Evolutionary conservation across 2,888 invertebrate genomes (phyloP), one percentile per base, ranked within the genome.

Genomic region (Proisotoma minuta): DNA sequence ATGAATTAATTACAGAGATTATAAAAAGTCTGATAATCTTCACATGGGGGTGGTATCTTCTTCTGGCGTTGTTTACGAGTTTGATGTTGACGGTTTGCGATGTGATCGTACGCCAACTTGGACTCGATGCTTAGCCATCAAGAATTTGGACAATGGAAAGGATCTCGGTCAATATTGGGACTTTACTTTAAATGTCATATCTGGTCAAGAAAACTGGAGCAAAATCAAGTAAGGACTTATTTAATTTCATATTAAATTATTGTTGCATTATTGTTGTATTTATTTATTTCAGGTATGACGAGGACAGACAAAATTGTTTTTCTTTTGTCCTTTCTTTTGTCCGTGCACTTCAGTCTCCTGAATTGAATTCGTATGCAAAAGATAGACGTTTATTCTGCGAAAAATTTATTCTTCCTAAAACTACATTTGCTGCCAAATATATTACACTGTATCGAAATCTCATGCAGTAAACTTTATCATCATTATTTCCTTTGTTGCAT

Each of bases 41-140:
- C 94, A 95, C 79, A 91, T 94, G 77, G 94, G 91, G 60, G 84
- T 94, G 68, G 92, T 92, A 59, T 87, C 89, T 75, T 91, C 91
- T 8, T 81, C 81, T 64, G 88, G 91, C 39, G 82, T 82, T 75
- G 87, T 93, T 56, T 86, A 88, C 64, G 93, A 94, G 80, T 94
- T 88, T 77, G 91, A 92, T 80, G 84, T 84, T 74, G 82, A 85
- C 74, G 94, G 94, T 34, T 81, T 93, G 59, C 78, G 77, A 39
- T 71, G 71, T 49, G 75, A 75, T 27, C 71, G 73, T 40, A 71
- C 72, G 27, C 53, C 72, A 78, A 81, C 74, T 75, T 82, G 78
- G 84, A 79, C 74, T 54, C 79, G 76, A 76, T 79, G 80, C 74
- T 73, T 81, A 15, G 74, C 77, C 10, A 68, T 71, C n/a, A 63